Evolutionary conservation across 2,888 invertebrate species (phyloP), one percentile per base, ranked within the genome.

Genomic region (Anodontia alba): DNA sequence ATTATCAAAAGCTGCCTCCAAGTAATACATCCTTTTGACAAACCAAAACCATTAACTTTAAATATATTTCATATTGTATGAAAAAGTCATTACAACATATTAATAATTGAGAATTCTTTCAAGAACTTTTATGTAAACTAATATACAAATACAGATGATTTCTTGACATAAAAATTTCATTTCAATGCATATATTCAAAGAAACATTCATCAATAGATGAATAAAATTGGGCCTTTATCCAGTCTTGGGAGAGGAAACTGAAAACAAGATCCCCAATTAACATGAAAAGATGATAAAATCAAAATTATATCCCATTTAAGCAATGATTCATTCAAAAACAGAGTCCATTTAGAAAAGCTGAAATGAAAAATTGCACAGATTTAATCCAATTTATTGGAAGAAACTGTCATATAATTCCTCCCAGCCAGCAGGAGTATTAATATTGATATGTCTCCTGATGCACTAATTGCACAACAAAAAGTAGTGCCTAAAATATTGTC

Each of bases 231-330:
- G 46, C 46, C 3, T 12, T 46, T 46, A 46, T 46, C 46, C 15
- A 15, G 5, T 23, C 26, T 26, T 54, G 54, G 26, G 23, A 54
- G 54, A 54, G 12, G 54, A 54, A 54, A 54, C 54, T 26, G 20
- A 62, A 62, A 62, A 33, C 33, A 80, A 85, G 73, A 69, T 80
- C 80, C 78, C 74, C 80, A 73, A 81, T 85, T 85, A 85, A 85
- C 81, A 85, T 85, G 84, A 81, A 82, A 85, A 85, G 81, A 85
- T 82, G 84, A 85, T 85, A 85, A 85, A 82, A 82, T 85, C 84
- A 82, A 81, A 82, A 62, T 62, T 80, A 85, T 81, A 69, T 46
- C 76, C 78, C 81, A 82, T 81, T 82, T 82, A 49, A 72, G 67
- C 70, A 76, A 85, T 85, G 84, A 85, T 85, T 85, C 84, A 85